phyloP scores from a whole-genome alignment of 2,113 vertebrate genomes.

The Pollimyrus isidori region DNA sequence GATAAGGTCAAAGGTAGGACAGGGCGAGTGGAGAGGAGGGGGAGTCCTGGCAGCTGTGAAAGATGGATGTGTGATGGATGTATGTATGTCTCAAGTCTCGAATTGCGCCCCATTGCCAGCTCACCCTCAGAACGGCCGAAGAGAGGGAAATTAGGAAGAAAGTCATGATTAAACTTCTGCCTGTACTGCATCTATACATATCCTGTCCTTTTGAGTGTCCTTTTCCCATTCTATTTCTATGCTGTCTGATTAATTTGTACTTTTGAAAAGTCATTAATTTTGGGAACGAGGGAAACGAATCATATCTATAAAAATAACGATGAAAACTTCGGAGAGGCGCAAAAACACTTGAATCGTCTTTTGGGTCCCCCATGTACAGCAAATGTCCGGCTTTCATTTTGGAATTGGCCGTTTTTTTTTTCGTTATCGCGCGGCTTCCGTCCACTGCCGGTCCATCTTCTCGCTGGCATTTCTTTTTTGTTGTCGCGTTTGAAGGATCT shows the following conservation, averaged over 20 bases:
- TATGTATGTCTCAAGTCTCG: neutral
- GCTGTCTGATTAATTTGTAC: conserved; percentile 45
- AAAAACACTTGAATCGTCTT: neutral
- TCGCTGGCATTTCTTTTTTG: neutral
- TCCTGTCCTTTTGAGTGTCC: conserved; percentile 31
- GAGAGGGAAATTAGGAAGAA: neutral
- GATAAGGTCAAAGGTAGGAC: conserved; percentile 30
- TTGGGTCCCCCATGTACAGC: neutral
- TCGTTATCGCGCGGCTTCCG: neutral
- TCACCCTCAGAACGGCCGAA: neutral
- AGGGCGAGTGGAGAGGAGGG: neutral
- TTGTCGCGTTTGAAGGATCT: conserved; percentile 57
- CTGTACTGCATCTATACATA: conserved; percentile 32
- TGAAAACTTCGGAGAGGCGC: neutral
- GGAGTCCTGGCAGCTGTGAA: neutral
- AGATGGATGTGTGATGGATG: neutral
- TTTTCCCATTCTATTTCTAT: conserved; percentile 38
- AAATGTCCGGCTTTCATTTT: neutral
- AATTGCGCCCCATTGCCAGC: neutral
- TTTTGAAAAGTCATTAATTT: conserved; percentile 38
- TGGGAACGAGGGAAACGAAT: conserved; percentile 31
- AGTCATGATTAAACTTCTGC: conserved; percentile 9
- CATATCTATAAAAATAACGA: conserved; percentile 14
- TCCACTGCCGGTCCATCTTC: conserved; percentile 17
- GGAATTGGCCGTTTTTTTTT: conserved; percentile 31